Percentiles rank a stretch among this genome's conserved stretches.
Conservation (phyloP, 92 coral and sea anemone species). For the Heteractis magnifica region DNA sequence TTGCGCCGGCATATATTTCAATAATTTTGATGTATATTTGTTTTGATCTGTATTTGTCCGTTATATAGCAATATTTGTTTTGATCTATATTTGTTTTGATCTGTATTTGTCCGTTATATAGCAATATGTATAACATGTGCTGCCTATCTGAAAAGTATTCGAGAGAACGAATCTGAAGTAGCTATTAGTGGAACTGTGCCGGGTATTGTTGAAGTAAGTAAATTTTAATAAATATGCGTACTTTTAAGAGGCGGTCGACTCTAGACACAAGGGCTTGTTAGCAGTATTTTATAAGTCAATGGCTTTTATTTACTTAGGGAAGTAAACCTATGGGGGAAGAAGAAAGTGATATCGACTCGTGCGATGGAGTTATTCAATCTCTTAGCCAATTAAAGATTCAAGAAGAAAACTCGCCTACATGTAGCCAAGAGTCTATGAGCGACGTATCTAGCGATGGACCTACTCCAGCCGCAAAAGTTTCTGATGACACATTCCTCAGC, state of each 20-base stretch:
- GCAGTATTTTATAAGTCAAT: not conserved
- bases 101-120: too few species aligned
- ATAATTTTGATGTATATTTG: not conserved
- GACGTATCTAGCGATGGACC: too few species aligned
- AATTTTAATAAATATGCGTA: too few species aligned
- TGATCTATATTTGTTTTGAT: not conserved
- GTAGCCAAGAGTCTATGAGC: too few species aligned
- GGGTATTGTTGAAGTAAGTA: not conserved
- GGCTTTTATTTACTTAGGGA: not conserved
- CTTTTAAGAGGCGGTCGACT: too few species aligned
- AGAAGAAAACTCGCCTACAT: too few species aligned
- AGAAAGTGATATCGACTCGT: not conserved
- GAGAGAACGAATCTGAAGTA: not conserved
- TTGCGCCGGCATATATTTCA: too few species aligned
- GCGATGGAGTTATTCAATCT: not conserved
- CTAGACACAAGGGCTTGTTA: not conserved
- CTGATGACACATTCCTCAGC: too few species aligned
- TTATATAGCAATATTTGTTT: not conserved
- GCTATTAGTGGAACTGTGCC: not conserved
- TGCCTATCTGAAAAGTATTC: not conserved
- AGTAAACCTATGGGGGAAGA: not conserved
- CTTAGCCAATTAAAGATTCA: too few species aligned
- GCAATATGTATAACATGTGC: not conserved
- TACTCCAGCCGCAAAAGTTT: too few species aligned
- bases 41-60: too few species aligned